Percentiles rank a stretch among this genome's conserved stretches.
phyloP scores from a whole-genome alignment of 2,888 invertebrate genomes.

The Coremacera marginata region DNA sequence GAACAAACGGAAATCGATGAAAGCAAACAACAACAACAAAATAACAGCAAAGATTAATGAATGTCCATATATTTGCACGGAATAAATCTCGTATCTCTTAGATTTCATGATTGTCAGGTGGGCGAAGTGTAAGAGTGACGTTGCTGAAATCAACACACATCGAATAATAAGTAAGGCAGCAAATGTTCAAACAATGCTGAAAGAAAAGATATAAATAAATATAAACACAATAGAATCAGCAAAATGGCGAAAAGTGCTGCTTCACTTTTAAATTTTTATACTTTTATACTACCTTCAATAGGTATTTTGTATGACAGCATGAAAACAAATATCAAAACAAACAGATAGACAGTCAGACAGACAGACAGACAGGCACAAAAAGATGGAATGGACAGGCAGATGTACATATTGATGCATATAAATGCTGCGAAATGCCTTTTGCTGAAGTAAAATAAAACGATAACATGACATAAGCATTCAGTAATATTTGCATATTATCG shows the following conservation, averaged over 20 bases:
- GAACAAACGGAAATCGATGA: not conserved
- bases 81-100: conserved; percentile 5
- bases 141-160: not conserved
- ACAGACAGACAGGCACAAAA: conserved; percentile 8
- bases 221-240: not conserved
- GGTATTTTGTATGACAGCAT: conserved; percentile 2
- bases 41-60: conserved; percentile 28
- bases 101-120: conserved; percentile 27
- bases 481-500: too few species aligned
- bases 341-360: not conserved
- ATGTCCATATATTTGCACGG: conserved; percentile 28
- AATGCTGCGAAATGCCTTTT: not conserved
- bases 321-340: not conserved
- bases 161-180: not conserved
- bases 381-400: not conserved
- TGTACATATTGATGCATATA: too few species aligned
- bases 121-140: conserved; percentile 11
- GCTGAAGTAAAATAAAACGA: too few species aligned
- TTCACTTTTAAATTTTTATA: conserved; percentile 26
- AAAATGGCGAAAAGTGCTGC: not conserved
- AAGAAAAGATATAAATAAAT: not conserved
- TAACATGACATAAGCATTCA: too few species aligned
- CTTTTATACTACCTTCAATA: not conserved
- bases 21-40: not conserved
- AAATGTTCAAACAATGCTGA: not conserved